A percentile compares a stretch with the other conserved stretches of the same genome.
Conservation (phyloP, 2,113 vertebrate species). For the Microtus pennsylvanicus region DNA sequence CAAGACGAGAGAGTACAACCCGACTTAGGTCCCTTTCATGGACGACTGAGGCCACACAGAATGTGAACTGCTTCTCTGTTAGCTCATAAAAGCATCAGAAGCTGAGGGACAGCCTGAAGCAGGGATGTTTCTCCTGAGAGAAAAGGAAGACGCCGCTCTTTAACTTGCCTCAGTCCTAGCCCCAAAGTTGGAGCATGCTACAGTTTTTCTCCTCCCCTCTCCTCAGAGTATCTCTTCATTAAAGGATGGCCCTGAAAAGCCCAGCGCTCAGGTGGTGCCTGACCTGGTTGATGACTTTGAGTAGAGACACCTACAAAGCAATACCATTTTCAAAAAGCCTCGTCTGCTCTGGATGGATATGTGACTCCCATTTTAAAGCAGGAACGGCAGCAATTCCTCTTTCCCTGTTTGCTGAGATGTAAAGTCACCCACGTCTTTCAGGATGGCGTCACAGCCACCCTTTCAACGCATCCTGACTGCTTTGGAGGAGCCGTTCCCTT, state of each 20-base stretch:
- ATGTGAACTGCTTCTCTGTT: neutral
- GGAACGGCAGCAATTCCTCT: neutral
- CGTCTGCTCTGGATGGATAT: neutral
- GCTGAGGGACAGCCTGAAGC: neutral
- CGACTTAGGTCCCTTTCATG: neutral
- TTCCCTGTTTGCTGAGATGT: neutral
- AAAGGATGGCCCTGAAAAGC: neutral
- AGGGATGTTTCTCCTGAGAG: neutral
- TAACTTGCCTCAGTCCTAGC: neutral
- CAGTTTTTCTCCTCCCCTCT: neutral
- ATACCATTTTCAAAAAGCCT: neutral
- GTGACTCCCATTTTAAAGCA: neutral
- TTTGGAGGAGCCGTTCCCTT: neutral
- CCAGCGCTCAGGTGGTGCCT: neutral
- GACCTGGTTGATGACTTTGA: conserved; percentile 4
- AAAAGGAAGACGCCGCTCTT: neutral
- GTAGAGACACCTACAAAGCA: neutral
- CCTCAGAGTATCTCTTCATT: neutral
- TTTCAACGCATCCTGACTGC: neutral
- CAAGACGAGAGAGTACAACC: neutral
- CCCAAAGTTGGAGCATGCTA: too few relatives aligned
- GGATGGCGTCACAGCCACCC: neutral
- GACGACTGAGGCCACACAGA: neutral
- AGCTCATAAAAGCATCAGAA: neutral
- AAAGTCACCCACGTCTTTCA: neutral